Evolutionary conservation across 2,888 invertebrate genomes (phyloP), one percentile per base, ranked within the genome.

Genomic region (Patella ulyssiponensis): DNA sequence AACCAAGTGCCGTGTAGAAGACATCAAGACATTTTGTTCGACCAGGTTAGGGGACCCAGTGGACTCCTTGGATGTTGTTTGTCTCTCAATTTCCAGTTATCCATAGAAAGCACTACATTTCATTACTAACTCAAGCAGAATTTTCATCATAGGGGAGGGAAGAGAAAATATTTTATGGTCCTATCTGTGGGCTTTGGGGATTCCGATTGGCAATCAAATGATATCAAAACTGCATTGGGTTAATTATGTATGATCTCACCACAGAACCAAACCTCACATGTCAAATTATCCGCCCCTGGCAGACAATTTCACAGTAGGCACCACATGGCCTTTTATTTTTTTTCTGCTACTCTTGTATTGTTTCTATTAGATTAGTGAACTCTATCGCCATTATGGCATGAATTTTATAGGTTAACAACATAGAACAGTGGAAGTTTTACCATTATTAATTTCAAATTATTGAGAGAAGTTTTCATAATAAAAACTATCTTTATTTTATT

Each of bases 221-320:
- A 64, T 64, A 64, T 64, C 20, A 64, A 64, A 64, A 64, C 64
- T 64, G 64, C 64, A 64, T 64, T 64, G 64, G 64, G 64, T 64
- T 64, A 64, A 64, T 64, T 64, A 64, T 23, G 64, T 23, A 64
- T 64, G 64, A 64, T 64, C 64, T 64, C 64, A 23, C 20, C 23
- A 64, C 64, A 64, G 64, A 64, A 64, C 23, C 64, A 64, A 64
- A 64, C 64, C 64, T 64, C 64, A 64, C 64, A 64, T 64, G 64
- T 64, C 64, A 64, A 64, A 64, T 64, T 64, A 64, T 23, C 64
- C 64, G 23, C 20, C 64, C 64, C 64, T 64, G 20, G 23, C 64
- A 64, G 64, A 64, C 64, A 20, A 64, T 64, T 64, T 64, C 64
- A 64, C 64, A 64, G 64, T 23, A 64, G 20, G 20, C 20, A 64